A percentile compares a stretch with the other conserved stretches of the same genome.
Conservation (phyloP, 2,888 invertebrate species). For the Drosophila recens region DNA sequence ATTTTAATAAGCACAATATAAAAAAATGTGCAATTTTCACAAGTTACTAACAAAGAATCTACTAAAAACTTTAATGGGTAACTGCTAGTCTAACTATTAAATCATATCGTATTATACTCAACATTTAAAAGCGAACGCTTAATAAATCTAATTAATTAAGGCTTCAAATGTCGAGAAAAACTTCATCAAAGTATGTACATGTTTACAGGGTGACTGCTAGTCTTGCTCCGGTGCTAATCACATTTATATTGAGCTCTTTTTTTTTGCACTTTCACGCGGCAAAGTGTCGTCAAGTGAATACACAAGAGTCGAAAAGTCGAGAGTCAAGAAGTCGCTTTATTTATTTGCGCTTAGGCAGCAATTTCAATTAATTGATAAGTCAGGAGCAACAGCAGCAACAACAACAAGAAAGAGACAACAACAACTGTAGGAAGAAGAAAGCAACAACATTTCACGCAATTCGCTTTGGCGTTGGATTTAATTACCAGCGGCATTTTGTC, state of each 20-base stretch:
- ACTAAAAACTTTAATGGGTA: background rate
- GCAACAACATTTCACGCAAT: constrained; percentile 69
- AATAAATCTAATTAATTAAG: background rate
- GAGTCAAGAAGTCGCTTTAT: constrained; percentile 60
- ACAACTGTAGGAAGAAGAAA: constrained; percentile 9
- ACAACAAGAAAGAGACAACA: background rate
- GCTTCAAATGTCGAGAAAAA: background rate
- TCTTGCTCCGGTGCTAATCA: background rate
- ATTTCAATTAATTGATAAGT: constrained; percentile 80
- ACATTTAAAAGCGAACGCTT: background rate
- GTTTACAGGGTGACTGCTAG: constrained; percentile 9
- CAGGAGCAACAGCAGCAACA: constrained; percentile 28
- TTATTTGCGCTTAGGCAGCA: constrained; percentile 75
- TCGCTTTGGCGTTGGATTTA: constrained; percentile 64
- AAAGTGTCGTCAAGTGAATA: constrained; percentile 65
- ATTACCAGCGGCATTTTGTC: constrained; percentile 73
- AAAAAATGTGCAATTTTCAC: no score
- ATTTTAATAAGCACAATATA: no score
- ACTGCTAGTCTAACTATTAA: background rate
- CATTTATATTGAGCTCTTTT: constrained; percentile 22
- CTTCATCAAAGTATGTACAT: background rate
- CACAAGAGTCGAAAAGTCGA: constrained; percentile 38
- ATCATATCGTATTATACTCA: no score
- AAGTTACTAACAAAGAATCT: no score
- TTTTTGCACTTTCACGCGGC: constrained; percentile 60